Evolutionary conservation across 1,140 invertebrate genomes (phyloP).

Genomic region (Hypsibius dujardini): DNA sequence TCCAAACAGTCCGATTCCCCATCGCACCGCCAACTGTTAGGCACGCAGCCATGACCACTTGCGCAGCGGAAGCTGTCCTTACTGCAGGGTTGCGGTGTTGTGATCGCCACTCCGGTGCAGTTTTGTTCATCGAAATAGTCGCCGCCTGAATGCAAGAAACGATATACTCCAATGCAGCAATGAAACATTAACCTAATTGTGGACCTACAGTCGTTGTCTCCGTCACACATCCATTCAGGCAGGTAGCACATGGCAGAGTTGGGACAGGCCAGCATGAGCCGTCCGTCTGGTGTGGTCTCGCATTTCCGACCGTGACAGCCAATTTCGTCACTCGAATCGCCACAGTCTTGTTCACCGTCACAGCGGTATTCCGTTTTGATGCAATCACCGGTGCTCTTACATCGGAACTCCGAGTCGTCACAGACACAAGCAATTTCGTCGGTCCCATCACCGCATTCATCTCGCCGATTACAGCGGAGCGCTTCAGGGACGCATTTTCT

Average conservation of each 20-base stretch:
- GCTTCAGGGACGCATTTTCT: slow-evolving; percentile 26
- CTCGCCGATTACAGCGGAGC: slow-evolving; percentile 28
- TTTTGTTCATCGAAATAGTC: slow-evolving; percentile 28
- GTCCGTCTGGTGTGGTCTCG: slow-evolving; percentile 12
- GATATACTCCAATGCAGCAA: neutral
- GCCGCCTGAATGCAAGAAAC: slow-evolving; percentile 22
- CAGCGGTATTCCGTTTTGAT: slow-evolving; percentile 30
- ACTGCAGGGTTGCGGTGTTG: slow-evolving; percentile 29
- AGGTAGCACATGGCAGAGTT: slow-evolving; percentile 5
- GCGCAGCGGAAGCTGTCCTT: slow-evolving; percentile 20
- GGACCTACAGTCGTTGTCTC: neutral
- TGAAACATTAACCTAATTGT: too few species aligned
- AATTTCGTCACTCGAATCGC: slow-evolving; percentile 3
- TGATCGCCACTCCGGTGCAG: slow-evolving; percentile 5
- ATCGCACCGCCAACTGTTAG: slow-evolving; percentile 16
- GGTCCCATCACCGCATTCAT: slow-evolving; percentile 50
- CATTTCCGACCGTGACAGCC: neutral
- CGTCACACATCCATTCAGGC: slow-evolving; percentile 13
- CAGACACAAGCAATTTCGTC: slow-evolving; percentile 45
- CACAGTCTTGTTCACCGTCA: slow-evolving; percentile 14
- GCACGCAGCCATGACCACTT: neutral
- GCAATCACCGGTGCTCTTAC: slow-evolving; percentile 48
- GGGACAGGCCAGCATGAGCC: neutral
- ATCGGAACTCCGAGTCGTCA: slow-evolving; percentile 39
- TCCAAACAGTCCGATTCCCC: slow-evolving; percentile 23